Conservation (phyloP, 2,888 invertebrate genomes). For the Metacarcinus magister region DNA sequence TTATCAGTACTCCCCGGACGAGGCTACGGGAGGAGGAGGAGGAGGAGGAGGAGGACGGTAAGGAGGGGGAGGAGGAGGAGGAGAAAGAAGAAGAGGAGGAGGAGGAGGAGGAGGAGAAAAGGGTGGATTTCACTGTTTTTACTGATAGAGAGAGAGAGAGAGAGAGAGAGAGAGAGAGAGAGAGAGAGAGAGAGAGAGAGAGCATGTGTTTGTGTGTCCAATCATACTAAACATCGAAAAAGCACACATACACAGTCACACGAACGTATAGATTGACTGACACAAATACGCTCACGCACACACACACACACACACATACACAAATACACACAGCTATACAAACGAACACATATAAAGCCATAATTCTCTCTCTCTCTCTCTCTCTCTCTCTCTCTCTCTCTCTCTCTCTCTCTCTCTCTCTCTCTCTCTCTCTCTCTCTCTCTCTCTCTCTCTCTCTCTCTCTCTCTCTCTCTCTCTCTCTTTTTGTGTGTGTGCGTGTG, state of each 20-base stretch:
- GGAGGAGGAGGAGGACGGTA: not conserved
- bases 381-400: not conserved
- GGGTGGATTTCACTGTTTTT: not conserved
- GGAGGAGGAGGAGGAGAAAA: not conserved
- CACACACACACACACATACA: not conserved
- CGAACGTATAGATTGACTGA: not conserved
- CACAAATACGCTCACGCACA: not conserved
- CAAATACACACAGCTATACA: conserved; percentile 18
- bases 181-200: not conserved
- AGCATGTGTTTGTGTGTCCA: not conserved
- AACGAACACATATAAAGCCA: conserved; percentile 37
- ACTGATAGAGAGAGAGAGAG: conserved; percentile 41
- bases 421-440: conserved; percentile 39
- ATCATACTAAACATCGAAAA: conserved; percentile 45
- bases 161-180: conserved; percentile 38
- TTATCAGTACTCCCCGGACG: not conserved
- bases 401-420: conserved; percentile 13
- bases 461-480: conserved; percentile 58
- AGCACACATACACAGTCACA: not conserved
- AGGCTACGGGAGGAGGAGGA: not conserved
- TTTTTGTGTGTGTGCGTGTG: conserved; percentile 19
- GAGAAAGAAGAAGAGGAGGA: too few relatives aligned
- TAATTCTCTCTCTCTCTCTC: not conserved
- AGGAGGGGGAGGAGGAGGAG: not conserved
- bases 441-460: conserved; percentile 60